Base-by-base conservation (phyloP, 35 echinoderm and acorn worm species). In the Apostichopus californicus region DNA sequence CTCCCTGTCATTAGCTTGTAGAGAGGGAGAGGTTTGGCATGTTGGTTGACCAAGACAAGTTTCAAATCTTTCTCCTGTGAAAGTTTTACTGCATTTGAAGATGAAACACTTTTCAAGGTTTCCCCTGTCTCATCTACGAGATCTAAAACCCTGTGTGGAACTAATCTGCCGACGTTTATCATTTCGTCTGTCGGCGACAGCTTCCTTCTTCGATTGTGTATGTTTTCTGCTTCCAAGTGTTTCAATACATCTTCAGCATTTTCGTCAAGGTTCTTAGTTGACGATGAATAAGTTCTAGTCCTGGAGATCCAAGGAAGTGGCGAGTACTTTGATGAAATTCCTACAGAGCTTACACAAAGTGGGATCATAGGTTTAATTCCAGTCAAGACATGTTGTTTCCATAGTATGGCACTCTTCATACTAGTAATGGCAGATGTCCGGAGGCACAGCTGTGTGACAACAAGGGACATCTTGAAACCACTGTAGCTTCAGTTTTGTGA, bases 1-100 rank as follows among this genome's bases (percentile, higher is more conserved):
- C 59, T 57, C 59, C 90, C 90, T 54, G 90, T 81, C 90, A 92
- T 92, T 4, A 92, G 78, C 23, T 83, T 83, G 78, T 92, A 92
- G 1, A 81, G 20, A 28, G 90, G 90, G 17, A 81, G 55, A 66
- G 90, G 90, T 55, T 92, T 83, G 21, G 90, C 77, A 59, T 63
- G 55, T 34, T 79, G 90, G 61, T 81, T 81, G 75, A 82, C 78
- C 60, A 92, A 56, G 34, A 92, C 90, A 65, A 92, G 75, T 83
- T 83, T 92, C 52, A 83, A 72, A 0, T 92, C 78, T 22, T 59
- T 92, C n/a, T 66, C 9, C 17, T 92, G 77, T n/a, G 78, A 83
- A 15, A 92, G n/a, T 66, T 25, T 66, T 6, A 92, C 78, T 12
- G 90, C 90, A 21, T 83, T 66, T 34, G 90, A 21, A 22, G 77